phyloP scores from a whole-genome alignment of 2,797 vertebrate species.

The Schizothorax lantsangensis region DNA sequence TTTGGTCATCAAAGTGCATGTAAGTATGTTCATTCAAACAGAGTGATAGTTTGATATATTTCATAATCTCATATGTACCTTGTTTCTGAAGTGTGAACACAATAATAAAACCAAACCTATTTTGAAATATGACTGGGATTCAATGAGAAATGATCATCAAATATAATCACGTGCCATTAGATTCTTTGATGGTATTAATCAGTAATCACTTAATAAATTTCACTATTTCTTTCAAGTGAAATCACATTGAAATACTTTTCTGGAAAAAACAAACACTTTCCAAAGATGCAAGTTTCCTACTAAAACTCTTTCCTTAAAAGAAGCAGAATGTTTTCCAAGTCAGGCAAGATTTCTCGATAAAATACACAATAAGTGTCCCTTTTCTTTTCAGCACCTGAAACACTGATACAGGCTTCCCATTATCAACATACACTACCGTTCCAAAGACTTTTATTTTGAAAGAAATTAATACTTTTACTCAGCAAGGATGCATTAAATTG shows the following conservation, averaged over 20 bases:
- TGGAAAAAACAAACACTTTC: neutral
- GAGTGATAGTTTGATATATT: slow-evolving; percentile 20
- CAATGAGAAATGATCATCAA: neutral
- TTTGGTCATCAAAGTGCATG: slow-evolving; percentile 20
- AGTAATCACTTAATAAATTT: neutral
- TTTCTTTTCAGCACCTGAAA: neutral
- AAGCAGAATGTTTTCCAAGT: neutral
- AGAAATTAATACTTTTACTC: neutral
- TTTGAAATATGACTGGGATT: slow-evolving; percentile 5
- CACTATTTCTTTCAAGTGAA: neutral
- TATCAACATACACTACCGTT: neutral
- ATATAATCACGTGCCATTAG: neutral
- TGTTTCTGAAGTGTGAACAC: neutral
- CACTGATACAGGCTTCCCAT: neutral
- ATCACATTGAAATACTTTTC: neutral
- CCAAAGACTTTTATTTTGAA: neutral
- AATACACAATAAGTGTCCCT: neutral
- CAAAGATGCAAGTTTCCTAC: too few species aligned
- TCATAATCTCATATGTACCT: slow-evolving; percentile 14
- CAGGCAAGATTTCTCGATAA: neutral
- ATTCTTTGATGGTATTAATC: neutral
- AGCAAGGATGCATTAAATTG: neutral
- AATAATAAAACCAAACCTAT: neutral
- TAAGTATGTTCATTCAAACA: neutral
- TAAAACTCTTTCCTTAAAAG: neutral